Percentiles rank a stretch among this genome's conserved stretches.
Evolutionary conservation across 2,113 vertebrate species (phyloP).

Genomic region (Xyrauchen texanus): DNA sequence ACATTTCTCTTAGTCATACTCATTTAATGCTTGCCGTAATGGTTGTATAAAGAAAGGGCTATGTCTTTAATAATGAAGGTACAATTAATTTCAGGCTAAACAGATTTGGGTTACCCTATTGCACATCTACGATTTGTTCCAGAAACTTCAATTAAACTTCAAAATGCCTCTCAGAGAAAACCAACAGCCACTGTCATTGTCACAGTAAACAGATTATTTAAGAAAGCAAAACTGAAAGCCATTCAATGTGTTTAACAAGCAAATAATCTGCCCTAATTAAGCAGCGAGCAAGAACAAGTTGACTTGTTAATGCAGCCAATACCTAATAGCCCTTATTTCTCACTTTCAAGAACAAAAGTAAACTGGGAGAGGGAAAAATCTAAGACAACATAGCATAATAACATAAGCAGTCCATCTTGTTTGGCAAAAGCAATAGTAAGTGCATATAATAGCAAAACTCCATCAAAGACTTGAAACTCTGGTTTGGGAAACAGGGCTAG

Average conservation of each 20-base stretch:
- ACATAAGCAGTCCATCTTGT: constrained; percentile 61
- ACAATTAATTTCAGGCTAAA: not conserved
- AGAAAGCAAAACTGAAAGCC: constrained; percentile 58
- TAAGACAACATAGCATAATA: constrained; percentile 47
- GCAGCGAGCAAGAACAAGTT: constrained; percentile 60
- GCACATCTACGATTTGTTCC: not conserved
- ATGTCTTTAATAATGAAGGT: not conserved
- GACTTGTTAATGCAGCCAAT: constrained; percentile 48
- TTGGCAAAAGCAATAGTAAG: constrained; percentile 67
- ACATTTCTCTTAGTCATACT: not conserved
- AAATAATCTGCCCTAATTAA: constrained; percentile 59
- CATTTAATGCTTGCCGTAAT: not conserved
- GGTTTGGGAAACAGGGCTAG: not conserved
- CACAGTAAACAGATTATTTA: constrained; percentile 47
- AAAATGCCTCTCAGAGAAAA: not conserved
- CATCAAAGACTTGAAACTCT: constrained; percentile 62
- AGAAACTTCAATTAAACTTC: not conserved
- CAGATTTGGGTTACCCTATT: constrained; percentile 2
- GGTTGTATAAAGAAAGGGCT: not conserved
- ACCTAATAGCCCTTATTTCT: constrained; percentile 58
- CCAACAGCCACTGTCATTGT: not conserved
- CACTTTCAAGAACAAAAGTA: constrained; percentile 37
- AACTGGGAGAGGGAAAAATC: not conserved
- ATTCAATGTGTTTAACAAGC: constrained; percentile 62
- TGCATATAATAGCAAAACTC: constrained; percentile 63